Conservation (phyloP, 2,797 vertebrate genomes). For the Danio kyathit region DNA sequence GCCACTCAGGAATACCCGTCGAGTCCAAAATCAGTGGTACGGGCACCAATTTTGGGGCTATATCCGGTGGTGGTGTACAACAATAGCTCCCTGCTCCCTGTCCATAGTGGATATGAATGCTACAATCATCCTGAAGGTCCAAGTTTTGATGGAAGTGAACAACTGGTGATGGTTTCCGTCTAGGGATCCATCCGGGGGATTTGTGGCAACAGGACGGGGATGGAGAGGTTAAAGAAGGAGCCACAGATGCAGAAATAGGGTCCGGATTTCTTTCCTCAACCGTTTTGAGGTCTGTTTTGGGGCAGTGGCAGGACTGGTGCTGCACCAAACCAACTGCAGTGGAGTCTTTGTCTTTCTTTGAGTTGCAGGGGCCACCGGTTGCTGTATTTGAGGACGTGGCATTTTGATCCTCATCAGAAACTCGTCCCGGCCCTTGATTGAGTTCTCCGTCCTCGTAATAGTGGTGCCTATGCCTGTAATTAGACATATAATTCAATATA, state of each 20-base stretch:
- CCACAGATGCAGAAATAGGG: slow-evolving; percentile 64
- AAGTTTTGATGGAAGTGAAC: slow-evolving; percentile 82
- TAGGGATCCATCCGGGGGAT: slow-evolving; percentile 71
- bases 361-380: slow-evolving; percentile 47
- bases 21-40: slow-evolving; percentile 84
- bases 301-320: slow-evolving; percentile 75
- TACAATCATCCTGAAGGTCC: slow-evolving; percentile 79
- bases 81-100: slow-evolving; percentile 79
- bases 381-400: slow-evolving; percentile 34
- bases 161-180: slow-evolving; percentile 67
- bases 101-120: slow-evolving; percentile 78
- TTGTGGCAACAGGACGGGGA: slow-evolving; percentile 77
- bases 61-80: slow-evolving; percentile 75
- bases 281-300: slow-evolving; percentile 70
- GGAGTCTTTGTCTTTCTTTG: slow-evolving; percentile 73
- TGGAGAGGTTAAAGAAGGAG: slow-evolving; percentile 67
- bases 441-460: slow-evolving; percentile 83
- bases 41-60: slow-evolving; percentile 81
- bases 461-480: slow-evolving; percentile 88
- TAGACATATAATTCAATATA: no score
- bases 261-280: slow-evolving; percentile 68
- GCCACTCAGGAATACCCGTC: slow-evolving; percentile 78
- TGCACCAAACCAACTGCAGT: slow-evolving; percentile 66
- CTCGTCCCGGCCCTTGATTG: slow-evolving; percentile 74
- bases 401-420: slow-evolving; percentile 79